phyloP scores from a whole-genome alignment of 2,797 vertebrate genomes.

The Darevskia nairensis region DNA sequence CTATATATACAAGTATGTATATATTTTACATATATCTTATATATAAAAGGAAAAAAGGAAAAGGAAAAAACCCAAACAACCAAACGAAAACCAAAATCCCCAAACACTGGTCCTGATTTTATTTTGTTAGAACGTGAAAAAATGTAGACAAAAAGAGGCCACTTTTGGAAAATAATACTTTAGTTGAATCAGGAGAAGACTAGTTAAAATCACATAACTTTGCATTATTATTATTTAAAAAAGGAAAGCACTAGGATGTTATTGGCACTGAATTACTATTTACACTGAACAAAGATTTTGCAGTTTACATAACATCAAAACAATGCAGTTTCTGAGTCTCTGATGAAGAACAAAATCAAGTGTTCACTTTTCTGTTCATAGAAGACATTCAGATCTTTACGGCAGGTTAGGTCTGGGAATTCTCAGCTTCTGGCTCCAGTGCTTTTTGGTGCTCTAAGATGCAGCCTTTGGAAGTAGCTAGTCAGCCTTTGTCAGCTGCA shows the following conservation, averaged over 20 bases:
- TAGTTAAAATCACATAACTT: constrained; percentile 85
- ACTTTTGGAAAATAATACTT: constrained; percentile 87
- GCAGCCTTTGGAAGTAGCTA: constrained; percentile 68
- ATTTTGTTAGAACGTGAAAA: constrained; percentile 85
- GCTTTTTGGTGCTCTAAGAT: constrained; percentile 76
- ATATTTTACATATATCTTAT: constrained; percentile 79
- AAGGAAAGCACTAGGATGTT: constrained; percentile 85
- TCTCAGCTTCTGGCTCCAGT: constrained; percentile 77
- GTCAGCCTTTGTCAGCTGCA: constrained; percentile 62
- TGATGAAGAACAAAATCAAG: constrained; percentile 75
- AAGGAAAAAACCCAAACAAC: constrained; percentile 31
- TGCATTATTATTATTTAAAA: constrained; percentile 76
- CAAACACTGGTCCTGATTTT: constrained; percentile 81
- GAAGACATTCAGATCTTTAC: constrained; percentile 82
- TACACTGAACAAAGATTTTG: constrained; percentile 85
- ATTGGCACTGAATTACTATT: constrained; percentile 88
- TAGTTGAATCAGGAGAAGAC: constrained; percentile 83
- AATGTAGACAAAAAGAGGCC: constrained; percentile 87
- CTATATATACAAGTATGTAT: constrained; percentile 80
- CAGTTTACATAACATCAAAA: constrained; percentile 85
- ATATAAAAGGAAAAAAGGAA: constrained; percentile 79
- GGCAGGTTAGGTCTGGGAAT: constrained; percentile 78
- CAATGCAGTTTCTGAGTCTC: constrained; percentile 84
- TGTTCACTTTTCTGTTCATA: constrained; percentile 78
- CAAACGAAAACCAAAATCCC: constrained; percentile 20